Evolutionary conservation across 2,797 vertebrate species (phyloP), one percentile per base, ranked within the genome.

Genomic region (Pangasius macronema): DNA sequence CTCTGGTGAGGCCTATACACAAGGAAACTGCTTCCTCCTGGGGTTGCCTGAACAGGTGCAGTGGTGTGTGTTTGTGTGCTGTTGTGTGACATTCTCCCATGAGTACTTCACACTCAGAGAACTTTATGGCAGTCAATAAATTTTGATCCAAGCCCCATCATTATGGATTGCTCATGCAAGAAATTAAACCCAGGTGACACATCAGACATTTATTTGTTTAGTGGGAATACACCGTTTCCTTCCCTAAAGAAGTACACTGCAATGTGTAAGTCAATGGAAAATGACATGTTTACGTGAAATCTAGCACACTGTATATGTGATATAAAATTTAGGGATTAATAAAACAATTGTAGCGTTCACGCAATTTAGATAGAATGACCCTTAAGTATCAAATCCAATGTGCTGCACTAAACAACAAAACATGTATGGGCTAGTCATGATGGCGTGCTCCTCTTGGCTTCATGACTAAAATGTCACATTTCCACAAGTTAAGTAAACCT

Each of bases 1-100:
- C 93, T 93, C 94, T 81, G 53, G 76, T 87, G 89, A 90, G 90
- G 92, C 91, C 86, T 91, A 49, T 87, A 92, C 89, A 88, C 77
- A 82, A 89, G 85, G 90, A 92, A 87, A 73, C 57, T 16, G 82
- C 80, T 84, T 92, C 68, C 85, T 92, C 88, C 91, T 89, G 20
- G 92, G 93, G 91, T 91, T 76, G 84, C 20, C 76, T 87, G 81
- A 89, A 90, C 91, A 90, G 90, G 86, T 91, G 90, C 65, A 76
- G 61, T 73, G 51, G 84, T 76, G 79, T 82, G 63, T 81, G 87
- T 42, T 42, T 70, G 30, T 85, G 30, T 18, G 82, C 20, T 83
- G 77, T 72, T 86, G 39, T 55, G 57, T 86, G 72, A 87, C 53
- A 55, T 46, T 73, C 33, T 88, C 84, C 81, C 88, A 75, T 57